Evolutionary conservation across 1,140 invertebrate genomes (phyloP).

Genomic region (Pygmarrhopalites habei): DNA sequence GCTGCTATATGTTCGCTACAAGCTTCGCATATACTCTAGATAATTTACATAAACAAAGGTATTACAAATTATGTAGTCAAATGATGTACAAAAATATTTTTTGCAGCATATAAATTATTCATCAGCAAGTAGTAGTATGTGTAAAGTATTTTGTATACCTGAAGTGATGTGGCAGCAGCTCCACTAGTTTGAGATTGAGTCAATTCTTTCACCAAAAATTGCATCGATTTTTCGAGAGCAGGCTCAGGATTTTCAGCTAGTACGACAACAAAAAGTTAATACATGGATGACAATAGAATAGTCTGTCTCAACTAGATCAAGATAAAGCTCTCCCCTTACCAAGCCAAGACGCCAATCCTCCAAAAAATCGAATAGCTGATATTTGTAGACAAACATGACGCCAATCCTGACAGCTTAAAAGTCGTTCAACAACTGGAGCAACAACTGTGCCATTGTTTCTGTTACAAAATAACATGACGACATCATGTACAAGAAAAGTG

Average conservation of each 20-base stretch:
- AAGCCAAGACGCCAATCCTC: slow-evolving; percentile 93
- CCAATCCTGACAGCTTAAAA: slow-evolving; percentile 72
- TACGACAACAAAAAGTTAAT: too few species aligned
- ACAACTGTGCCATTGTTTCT: slow-evolving; percentile 87
- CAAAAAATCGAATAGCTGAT: slow-evolving; percentile 80
- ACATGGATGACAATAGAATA: too few species aligned
- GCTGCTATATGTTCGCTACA: slow-evolving; percentile 69
- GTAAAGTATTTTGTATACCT: too few species aligned
- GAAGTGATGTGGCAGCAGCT: slow-evolving; percentile 30
- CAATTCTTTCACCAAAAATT: slow-evolving; percentile 41
- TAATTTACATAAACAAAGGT: background rate
- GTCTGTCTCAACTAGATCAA: too few species aligned
- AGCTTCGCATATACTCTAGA: slow-evolving; percentile 54
- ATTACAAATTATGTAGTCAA: too few species aligned
- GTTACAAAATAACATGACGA: slow-evolving; percentile 36
- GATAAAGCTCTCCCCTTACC: too few species aligned
- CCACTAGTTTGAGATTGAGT: slow-evolving; percentile 17
- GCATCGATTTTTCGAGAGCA: slow-evolving; percentile 51
- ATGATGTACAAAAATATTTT: too few species aligned
- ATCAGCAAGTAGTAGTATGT: too few species aligned
- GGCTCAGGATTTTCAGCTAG: slow-evolving; percentile 72
- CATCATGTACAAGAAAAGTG: background rate
- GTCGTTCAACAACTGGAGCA: slow-evolving; percentile 84
- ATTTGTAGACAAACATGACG: slow-evolving; percentile 81
- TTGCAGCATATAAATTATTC: too few species aligned